A percentile compares a stretch with the other conserved stretches of the same genome.
phyloP scores from a whole-genome alignment of 2,888 invertebrate genomes.

The Tiliacea aurago region DNA sequence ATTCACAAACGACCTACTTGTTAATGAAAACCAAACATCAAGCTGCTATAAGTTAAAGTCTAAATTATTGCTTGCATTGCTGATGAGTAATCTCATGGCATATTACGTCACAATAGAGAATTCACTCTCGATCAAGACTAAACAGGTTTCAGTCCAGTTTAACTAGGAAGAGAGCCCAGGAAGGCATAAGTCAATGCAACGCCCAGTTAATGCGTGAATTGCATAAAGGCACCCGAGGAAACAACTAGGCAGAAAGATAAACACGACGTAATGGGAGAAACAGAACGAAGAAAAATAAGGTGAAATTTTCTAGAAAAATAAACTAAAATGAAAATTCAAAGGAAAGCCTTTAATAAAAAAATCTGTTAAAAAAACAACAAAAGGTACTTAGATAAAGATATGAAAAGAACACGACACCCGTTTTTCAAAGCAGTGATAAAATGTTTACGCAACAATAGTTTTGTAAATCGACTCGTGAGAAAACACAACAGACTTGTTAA shows the following conservation, averaged over 20 bases:
- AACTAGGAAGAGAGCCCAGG: conserved; percentile 79
- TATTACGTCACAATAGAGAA: conserved; percentile 79
- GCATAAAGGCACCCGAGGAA: conserved; percentile 48
- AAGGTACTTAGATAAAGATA: conserved; percentile 8
- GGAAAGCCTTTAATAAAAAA: not conserved
- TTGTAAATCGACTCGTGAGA: conserved; percentile 45
- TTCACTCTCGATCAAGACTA: conserved; percentile 65
- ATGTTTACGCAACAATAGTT: conserved; percentile 34
- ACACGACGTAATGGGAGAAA: conserved; percentile 14
- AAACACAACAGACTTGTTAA: conserved; percentile 10
- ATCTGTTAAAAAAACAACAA: not conserved
- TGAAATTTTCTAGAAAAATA: not conserved
- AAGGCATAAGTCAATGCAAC: conserved; percentile 66
- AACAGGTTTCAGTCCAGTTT: conserved; percentile 70
- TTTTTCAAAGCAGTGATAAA: conserved; percentile 22
- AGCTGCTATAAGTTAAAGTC: conserved; percentile 7
- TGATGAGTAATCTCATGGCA: conserved; percentile 46
- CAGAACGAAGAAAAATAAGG: not conserved
- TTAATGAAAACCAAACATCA: conserved; percentile 23
- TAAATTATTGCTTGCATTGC: conserved; percentile 33
- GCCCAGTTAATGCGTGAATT: conserved; percentile 58
- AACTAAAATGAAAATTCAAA: not conserved
- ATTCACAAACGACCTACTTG: conserved; percentile 1
- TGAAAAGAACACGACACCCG: conserved; percentile 13
- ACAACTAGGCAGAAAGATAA: conserved; percentile 35